Evolutionary conservation across 2,797 vertebrate species (phyloP).

Genomic region (Enteromius afrohamiltoni): DNA sequence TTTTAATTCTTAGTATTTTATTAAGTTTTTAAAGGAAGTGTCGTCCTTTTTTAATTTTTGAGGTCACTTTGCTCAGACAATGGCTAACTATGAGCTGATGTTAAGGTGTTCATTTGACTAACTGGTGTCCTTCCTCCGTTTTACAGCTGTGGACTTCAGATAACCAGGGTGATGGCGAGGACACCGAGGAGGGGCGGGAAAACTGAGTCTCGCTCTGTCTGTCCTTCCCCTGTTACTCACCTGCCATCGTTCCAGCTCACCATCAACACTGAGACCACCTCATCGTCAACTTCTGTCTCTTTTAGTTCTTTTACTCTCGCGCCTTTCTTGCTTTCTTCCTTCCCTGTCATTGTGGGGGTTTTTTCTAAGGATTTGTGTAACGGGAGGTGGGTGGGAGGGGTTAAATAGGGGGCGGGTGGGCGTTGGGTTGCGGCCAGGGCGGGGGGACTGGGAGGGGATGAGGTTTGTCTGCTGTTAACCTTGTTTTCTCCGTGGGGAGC

Average conservation of each 20-base stretch:
- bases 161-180: constrained; percentile 85
- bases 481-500: constrained; percentile 39
- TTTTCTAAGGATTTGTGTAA: constrained; percentile 53
- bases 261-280: constrained; percentile 84
- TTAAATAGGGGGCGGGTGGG: constrained; percentile 10
- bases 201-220: constrained; percentile 77
- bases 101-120: neutral
- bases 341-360: constrained; percentile 50
- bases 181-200: constrained; percentile 85
- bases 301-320: constrained; percentile 77
- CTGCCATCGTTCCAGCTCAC: constrained; percentile 79
- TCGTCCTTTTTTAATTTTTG: neutral
- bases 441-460: constrained; percentile 24
- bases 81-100: neutral
- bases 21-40: neutral
- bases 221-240: constrained; percentile 45
- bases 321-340: constrained; percentile 47
- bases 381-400: constrained; percentile 64
- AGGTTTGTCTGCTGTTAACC: constrained; percentile 47
- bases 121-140: neutral
- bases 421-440: neutral
- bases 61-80: neutral
- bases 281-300: constrained; percentile 75
- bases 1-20: no score
- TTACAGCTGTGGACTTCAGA: constrained; percentile 95